Evolutionary conservation across 2,888 invertebrate genomes (phyloP), one percentile per base, ranked within the genome.

Genomic region (Agonopterix arenella): DNA sequence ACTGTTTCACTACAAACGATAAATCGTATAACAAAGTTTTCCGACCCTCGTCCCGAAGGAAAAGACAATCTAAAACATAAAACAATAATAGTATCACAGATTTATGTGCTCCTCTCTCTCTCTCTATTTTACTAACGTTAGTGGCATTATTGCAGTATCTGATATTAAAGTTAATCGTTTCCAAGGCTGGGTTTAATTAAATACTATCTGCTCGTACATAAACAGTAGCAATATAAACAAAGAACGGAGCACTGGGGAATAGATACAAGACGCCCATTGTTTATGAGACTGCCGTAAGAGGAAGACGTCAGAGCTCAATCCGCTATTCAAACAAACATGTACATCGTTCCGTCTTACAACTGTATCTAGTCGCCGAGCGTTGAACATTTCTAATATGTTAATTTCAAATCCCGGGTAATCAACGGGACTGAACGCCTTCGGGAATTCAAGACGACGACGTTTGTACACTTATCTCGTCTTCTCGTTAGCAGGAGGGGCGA

Each of bases 381-480:
- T 60, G 63, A 66, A 71, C 69, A 72, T 68, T 75, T 72, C 72
- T 78, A 80, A 78, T 78, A 83, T 81, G 85, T 82, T 85, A 84
- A 84, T 84, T 84, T 72, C 64, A 70, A 80, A 81, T 80, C 78
- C 80, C 71, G 78, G 77, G 84, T 83, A 85, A 84, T 83, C 81
- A 84, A 83, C 80, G 74, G 71, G 73, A 71, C 75, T 69, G 71
- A 73, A 70, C 74, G 76, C 80, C 76, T 82, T 79, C 73, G 78
- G 73, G 78, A 80, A 80, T 84, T 78, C 76, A 76, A 80, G 77
- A 78, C 80, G 77, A 78, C 81, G 77, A 79, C 81, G 80, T 84
- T 85, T 77, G 83, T 81, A 83, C 83, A 84, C 82, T 85, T 84
- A 84, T 84, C 85, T 80, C 78, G 83, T 78, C 69, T 77, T 76